Conservation (phyloP, 2,888 invertebrate species). For the Cosmopolites sordidus region DNA sequence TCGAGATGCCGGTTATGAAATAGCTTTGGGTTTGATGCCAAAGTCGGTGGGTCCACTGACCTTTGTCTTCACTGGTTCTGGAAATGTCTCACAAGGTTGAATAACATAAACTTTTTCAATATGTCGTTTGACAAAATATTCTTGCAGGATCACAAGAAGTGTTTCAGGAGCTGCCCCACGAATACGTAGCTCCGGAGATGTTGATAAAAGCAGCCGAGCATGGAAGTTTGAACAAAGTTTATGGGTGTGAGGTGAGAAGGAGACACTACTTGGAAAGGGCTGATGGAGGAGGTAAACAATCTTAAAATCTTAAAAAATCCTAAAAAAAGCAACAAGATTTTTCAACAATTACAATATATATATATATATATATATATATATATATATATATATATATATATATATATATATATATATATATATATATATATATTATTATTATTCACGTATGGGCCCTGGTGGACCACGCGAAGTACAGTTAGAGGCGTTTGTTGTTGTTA, state of each 20-base stretch:
- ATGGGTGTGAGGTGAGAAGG: constrained; percentile 92
- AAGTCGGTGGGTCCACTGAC: constrained; percentile 95
- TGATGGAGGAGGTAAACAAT: constrained; percentile 78
- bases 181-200: constrained; percentile 95
- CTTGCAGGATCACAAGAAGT: constrained; percentile 70
- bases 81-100: constrained; percentile 91
- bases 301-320: too few species aligned
- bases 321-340: too few species aligned
- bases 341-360: too few species aligned
- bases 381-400: too few species aligned
- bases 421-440: too few species aligned
- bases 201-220: constrained; percentile 93
- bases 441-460: too few species aligned
- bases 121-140: background rate
- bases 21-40: constrained; percentile 91
- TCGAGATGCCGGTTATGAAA: constrained; percentile 98
- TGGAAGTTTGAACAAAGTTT: constrained; percentile 93
- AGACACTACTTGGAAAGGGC: constrained; percentile 90
- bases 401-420: too few species aligned
- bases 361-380: too few species aligned
- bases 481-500: too few species aligned
- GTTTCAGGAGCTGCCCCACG: constrained; percentile 94
- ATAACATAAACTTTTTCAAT: too few species aligned
- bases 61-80: constrained; percentile 96
- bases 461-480: too few species aligned